These are phyloP conservation scores for Melanerpes formicivorus DNA, from an alignment of 2,113 vertebrate genomes.

Conservation along the genomic window DNA sequence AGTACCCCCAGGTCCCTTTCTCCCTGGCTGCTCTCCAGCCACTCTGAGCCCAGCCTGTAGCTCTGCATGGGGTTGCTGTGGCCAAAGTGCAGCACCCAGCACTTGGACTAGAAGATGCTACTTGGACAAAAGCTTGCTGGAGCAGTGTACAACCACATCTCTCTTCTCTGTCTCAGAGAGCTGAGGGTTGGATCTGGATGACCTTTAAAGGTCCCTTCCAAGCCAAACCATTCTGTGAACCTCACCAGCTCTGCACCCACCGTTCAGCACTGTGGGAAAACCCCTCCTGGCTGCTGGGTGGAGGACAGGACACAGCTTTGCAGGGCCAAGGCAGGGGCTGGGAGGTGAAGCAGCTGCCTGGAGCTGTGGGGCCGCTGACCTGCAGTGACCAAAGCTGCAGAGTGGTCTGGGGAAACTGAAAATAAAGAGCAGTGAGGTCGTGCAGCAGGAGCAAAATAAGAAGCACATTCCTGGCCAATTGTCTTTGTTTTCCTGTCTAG, in stretches of 20 bases:
- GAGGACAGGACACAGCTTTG: neutral
- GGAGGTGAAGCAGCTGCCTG: accelerated
- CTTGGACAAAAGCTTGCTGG: neutral
- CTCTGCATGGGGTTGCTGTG: too few species aligned
- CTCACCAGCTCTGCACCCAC: accelerated
- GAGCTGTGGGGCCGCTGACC: neutral
- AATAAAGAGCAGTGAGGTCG: neutral
- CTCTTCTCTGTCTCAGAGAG: neutral
- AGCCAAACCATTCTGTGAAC: too few species aligned
- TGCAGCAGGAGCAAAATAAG: neutral
- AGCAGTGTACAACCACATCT: accelerated
- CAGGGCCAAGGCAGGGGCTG: accelerated
- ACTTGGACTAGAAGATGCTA: neutral
- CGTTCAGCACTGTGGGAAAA: accelerated
- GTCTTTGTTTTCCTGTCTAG: conserved; percentile 26
- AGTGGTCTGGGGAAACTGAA: neutral
- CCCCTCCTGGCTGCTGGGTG: accelerated
- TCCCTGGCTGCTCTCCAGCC: too few species aligned
- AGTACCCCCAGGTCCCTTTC: too few species aligned
- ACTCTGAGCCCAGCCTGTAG: too few species aligned
- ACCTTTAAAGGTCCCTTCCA: too few species aligned
- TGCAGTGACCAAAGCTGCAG: neutral
- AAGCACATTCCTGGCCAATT: conserved; percentile 18
- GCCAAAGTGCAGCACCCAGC: too few species aligned
- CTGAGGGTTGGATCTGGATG: too few species aligned